Base-by-base conservation (phyloP, 37 sponge, comb jelly and placozoan genomes). In the Tethya wilhelma region DNA sequence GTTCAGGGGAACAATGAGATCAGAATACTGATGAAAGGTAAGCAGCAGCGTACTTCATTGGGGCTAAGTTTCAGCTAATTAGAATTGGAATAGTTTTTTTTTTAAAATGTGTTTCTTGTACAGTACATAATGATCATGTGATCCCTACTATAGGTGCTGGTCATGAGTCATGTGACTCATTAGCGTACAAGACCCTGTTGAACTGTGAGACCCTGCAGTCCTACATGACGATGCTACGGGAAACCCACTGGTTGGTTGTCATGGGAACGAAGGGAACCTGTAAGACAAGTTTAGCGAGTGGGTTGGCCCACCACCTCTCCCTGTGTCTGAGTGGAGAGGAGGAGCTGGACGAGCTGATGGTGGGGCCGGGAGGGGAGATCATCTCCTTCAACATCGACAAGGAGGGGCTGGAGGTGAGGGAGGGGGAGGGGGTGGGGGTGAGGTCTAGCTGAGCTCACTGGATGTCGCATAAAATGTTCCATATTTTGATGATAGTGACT, bases 241-340 rank as follows among this genome's bases (percentile, higher is more conserved):
- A 88, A 28, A 88, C 85, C 38, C 83, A 85, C 43, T 93, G 93
- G 89, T 44, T 93, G 62, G 89, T 93, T 44, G 73, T 93, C 75
- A 93, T 93, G 89, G 93, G 93, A 65, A 88, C 93, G 32, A 93
- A 88, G 64, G 93, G 93, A 4, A 86, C 89, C 0, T 93, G 89
- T 55, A 93, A 93, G 67, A 88, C 89, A 43, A 87, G 79, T 67
- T 66, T 93, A 64, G 93, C 78, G 32, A 55, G 25, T 8, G 81
- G 81, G n/a, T 56, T 88, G 56, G 69, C 63, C 28, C 58, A 67
- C 9, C 80, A 84, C 79, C 55, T 93, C 58, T 83, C 80, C 38
- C 44, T 74, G 45, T 29, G 56, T 57, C 36, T 86, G 38, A 5
- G 67, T 19, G 49, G 37, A 22, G 75, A 74, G 45, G 80, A 69